Evolutionary conservation across 2,797 vertebrate species (phyloP), one percentile per base, ranked within the genome.

Genomic region (Epinephelus awoara): DNA sequence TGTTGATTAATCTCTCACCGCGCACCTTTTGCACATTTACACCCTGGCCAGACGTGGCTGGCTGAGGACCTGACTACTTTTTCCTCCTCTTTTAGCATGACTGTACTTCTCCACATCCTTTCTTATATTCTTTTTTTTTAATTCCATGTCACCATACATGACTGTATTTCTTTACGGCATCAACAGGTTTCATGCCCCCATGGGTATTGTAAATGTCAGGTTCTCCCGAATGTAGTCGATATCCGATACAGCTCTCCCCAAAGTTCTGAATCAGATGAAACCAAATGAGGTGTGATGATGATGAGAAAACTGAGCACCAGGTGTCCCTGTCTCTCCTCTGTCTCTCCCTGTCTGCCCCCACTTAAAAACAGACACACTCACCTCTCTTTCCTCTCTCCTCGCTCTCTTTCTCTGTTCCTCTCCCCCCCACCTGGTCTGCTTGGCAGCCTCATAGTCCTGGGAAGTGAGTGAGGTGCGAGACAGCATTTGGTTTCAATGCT

Each of bases 201-300:
- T 12, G 77, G 57, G 84, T 13, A 29, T 62, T 34, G 55, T 85
- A 79, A 87, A 77, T 44, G 75, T 82, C 77, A 62, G 27, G 62
- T 25, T 72, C 59, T 27, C 72, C 64, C 25, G 47, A 62, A 50
- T 52, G 47, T 15, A 75, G 72, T 80, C 59, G 14, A 77, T 78
- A 66, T 84, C 64, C 55, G 56, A 55, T 54, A 23, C 72, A 75
- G 49, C 59, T 68, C 62, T 61, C 64, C 47, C 71, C 40, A 52
- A 80, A 80, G 72, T 77, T 79, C 64, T 77, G 63, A 75, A 68
- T 84, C 21, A 9, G 72, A 83, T 58, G 77, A 89, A 81, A 77
- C 61, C 52, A 72, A 90, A 91, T 79, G 88, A 91, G 83, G 90
- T 91, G 88, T 79, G 87, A 88, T 83, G 78, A 89, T 73, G 75